Conservation (phyloP, 2,797 vertebrate species). For the Helostoma temminkii region DNA sequence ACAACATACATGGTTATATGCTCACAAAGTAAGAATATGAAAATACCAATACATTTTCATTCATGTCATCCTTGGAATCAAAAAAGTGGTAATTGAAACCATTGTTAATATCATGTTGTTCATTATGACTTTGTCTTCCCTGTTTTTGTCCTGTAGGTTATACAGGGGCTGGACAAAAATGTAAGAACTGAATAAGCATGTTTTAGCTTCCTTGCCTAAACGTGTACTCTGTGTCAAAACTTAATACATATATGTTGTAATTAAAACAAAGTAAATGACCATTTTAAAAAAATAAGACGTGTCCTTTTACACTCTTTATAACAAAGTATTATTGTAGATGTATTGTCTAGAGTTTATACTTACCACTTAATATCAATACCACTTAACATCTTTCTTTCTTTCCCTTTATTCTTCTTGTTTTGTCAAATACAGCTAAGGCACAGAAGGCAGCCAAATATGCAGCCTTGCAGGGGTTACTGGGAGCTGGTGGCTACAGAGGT, state of each 20-base stretch:
- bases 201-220: conserved; percentile 9
- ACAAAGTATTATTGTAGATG: background rate
- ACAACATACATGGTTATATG: background rate
- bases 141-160: conserved; percentile 70
- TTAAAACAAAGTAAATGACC: background rate
- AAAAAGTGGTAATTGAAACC: background rate
- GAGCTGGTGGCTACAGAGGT: conserved; percentile 83
- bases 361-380: too few species aligned
- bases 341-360: background rate
- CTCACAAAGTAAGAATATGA: background rate
- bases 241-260: conserved; percentile 2
- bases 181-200: conserved; percentile 64
- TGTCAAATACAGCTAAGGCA: conserved; percentile 78
- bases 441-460: conserved; percentile 84
- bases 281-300: background rate
- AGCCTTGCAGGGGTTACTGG: conserved; percentile 82
- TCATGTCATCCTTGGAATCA: conserved; percentile 9
- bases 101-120: conserved; percentile 33
- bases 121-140: conserved; percentile 49
- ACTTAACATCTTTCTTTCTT: conserved; percentile 3
- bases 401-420: conserved; percentile 43
- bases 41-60: conserved; percentile 11
- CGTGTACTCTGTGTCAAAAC: background rate
- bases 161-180: conserved; percentile 77
- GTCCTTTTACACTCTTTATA: background rate